Percentiles rank a stretch among this genome's conserved stretches.
These are phyloP conservation scores for Cryptotis parvus DNA, from an alignment of 2,113 vertebrate species.

Conservation along the genomic window DNA sequence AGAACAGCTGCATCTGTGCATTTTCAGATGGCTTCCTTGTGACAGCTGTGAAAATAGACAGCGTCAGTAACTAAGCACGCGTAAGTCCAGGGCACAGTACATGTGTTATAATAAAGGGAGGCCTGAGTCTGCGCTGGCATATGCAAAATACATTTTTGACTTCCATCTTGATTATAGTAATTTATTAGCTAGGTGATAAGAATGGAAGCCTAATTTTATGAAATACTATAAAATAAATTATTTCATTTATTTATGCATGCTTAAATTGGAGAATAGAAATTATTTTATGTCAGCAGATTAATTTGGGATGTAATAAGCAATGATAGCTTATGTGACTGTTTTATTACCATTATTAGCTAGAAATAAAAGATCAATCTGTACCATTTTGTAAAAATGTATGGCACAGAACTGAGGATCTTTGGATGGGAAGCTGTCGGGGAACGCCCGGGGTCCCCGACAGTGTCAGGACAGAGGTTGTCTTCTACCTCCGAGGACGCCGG, in stretches of 20 bases:
- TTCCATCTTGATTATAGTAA: not conserved
- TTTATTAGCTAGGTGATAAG: not conserved
- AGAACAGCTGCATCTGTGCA: constrained; percentile 56
- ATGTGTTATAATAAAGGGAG: not conserved
- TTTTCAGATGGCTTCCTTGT: constrained; percentile 49
- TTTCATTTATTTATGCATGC: not conserved
- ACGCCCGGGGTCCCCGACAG: too few species aligned
- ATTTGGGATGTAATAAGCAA: not conserved
- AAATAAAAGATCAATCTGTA: not conserved
- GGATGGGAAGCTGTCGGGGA: too few species aligned
- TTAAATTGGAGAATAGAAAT: constrained; percentile 3
- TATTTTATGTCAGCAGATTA: not conserved
- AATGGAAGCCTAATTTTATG: not conserved
- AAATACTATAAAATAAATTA: not conserved
- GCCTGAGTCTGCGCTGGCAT: not conserved
- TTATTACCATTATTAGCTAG: not conserved
- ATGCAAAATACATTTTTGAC: not conserved
- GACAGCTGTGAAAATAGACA: constrained; percentile 71
- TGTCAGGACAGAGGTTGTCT: too few species aligned
- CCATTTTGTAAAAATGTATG: not conserved
- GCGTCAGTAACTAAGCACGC: not conserved
- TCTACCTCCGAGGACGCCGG: too few species aligned
- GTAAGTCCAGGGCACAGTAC: not conserved
- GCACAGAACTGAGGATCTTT: not conserved
- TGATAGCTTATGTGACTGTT: not conserved